Evolutionary conservation across 2,113 vertebrate genomes (phyloP), one percentile per base, ranked within the genome.

Genomic region (Hypocryptadius cinnamomeus): DNA sequence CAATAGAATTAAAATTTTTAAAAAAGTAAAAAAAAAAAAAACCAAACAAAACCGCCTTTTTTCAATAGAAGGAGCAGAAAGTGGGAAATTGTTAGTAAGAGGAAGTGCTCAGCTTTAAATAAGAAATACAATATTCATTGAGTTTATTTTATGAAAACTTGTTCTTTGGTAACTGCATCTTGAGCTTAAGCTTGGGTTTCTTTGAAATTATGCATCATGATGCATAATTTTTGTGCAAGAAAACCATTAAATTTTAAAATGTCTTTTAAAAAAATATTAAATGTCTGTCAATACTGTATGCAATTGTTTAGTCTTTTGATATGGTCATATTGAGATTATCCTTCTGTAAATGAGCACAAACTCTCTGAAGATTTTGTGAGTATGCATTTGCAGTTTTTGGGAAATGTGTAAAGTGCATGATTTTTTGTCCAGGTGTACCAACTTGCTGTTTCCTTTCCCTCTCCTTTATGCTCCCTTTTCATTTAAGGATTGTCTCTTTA

Each of bases 41-140:
- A 18, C 14, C 35, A 48, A 77, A n/a, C 8, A 6, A 65, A 56
- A 11, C 0, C 3, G 1, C 8, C 2, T 4, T 15, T 69, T 90
- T 70, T 70, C 37, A 70, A 24, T 8, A 22, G 14, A 70, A 85
- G 33, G 9, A 93, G 7, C 8, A 60, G 27, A 8, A 78, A 73
- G 61, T 28, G 13, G 20, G 11, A 74, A 82, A 57, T 57, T 25
- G 5, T 64, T 79, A 19, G 51, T 74, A 35, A 59, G 6, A 73
- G 9, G 4, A 65, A 4, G 6, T 65, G 66, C 30, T 70, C 12
- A 42, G 37, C 10, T 80, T 35, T 42, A 50, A 42, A 27, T 23
- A 57, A 53, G 63, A 44, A 47, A 80, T 72, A 59, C 35, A 65
- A 19, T 83, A 68, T 79, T 76, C 2, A 54, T 11, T 57, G 35